A percentile compares a stretch with the other conserved stretches of the same genome.
phyloP scores from a whole-genome alignment of 2,113 vertebrate genomes.

The Zosterops lateralis region DNA sequence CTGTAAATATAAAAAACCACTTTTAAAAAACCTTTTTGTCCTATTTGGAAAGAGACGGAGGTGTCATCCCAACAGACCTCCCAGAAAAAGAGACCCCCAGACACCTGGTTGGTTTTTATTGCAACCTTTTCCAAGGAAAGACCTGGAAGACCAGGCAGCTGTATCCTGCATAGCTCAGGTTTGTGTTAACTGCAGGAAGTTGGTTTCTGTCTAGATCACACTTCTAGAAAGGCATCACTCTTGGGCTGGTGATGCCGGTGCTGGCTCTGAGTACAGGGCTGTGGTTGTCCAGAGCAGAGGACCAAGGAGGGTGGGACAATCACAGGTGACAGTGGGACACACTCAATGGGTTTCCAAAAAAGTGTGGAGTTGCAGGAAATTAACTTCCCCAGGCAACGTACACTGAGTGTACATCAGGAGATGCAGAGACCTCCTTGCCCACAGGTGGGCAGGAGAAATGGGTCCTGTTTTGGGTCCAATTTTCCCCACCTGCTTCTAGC shows the following conservation, averaged over 20 bases:
- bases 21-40: neutral
- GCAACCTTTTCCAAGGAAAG: neutral
- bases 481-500: neutral
- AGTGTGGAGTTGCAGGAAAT: neutral
- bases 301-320: neutral
- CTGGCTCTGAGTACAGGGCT: neutral
- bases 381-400: neutral
- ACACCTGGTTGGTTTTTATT: fast-evolving
- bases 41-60: neutral
- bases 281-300: neutral
- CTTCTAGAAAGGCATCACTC: neutral
- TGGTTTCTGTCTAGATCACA: neutral
- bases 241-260: neutral
- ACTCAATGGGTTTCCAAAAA: fast-evolving
- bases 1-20: neutral
- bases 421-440: neutral
- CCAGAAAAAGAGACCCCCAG: too few relatives aligned
- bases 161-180: neutral
- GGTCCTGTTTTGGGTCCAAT: neutral
- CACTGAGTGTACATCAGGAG: fast-evolving
- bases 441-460: fast-evolving
- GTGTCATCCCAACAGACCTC: neutral
- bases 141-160: neutral
- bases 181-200: neutral
- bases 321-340: neutral